Evolutionary conservation across 1,140 invertebrate species (phyloP), one percentile per base, ranked within the genome.

Genomic region (Brachionus paranguensis): DNA sequence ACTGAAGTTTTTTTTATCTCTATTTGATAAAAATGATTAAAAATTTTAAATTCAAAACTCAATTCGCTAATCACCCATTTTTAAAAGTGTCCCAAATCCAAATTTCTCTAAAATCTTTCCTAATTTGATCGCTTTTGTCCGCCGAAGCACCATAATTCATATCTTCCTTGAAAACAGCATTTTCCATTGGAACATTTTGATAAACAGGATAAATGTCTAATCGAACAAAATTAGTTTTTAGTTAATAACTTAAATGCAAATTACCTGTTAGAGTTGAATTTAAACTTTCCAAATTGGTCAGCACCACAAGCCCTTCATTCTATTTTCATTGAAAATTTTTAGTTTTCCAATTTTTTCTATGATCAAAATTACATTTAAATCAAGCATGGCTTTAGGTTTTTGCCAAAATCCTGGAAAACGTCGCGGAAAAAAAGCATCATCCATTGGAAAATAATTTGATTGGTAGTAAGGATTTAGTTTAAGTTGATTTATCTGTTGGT

Each of bases 51-150:
- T 12, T 78, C 6, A 14, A 78, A n/a, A 55, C 17, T 78, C 3
- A 33, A 37, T 45, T 45, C 6, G 3, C 8, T 27, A 55, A 17
- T n/a, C 29, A 79, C 76, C 27, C 41, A 29, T 41, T 53, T 17
- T 79, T 55, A 20, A 8, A 55, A 8, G 76, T 79, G 3, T 55
- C 55, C 76, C 76, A 79, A 11, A 79, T 79, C 76, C 76, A 79
- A 33, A 64, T 27, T 53, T 79, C 76, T 55, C 76, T 79, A 53
- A 79, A 79, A 20, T 79, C 76, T 37, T 50, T 50, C 20, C 76
- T 79, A 0, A 64, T 43, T 64, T 79, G 43, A 37, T 64, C 76
- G 3, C 17, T 53, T 7, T 12, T 17, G n/a, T 47, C 45, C 2
- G 17, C 8, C 6, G 70, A 72, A 17, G 6, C 70, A 20, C 20